Evolutionary conservation across 2,797 vertebrate genomes (phyloP).

Genomic region (Malacoctenus gilli): DNA sequence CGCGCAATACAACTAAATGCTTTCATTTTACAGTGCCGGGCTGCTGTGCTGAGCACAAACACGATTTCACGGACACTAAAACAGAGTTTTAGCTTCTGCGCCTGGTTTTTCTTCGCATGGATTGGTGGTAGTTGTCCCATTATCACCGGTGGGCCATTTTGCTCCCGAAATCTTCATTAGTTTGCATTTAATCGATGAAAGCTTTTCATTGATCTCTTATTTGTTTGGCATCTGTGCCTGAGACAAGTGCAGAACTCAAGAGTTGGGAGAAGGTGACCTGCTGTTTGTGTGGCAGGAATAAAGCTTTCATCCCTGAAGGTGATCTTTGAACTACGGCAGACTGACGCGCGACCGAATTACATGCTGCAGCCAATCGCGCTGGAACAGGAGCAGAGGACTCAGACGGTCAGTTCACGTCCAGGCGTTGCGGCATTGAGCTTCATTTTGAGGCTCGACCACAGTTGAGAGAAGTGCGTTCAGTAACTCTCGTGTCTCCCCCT

Average conservation of each 20-base stretch:
- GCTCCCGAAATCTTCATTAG: slow-evolving; percentile 23
- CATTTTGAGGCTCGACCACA: slow-evolving; percentile 14
- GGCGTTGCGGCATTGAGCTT: slow-evolving; percentile 15
- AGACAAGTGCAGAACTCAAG: slow-evolving; percentile 50
- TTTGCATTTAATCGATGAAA: slow-evolving; percentile 36
- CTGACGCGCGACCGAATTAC: slow-evolving; percentile 11
- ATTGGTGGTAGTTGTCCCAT: neutral
- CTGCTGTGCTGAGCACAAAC: neutral
- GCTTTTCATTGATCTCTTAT: slow-evolving; percentile 40
- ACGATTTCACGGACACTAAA: too few relatives aligned
- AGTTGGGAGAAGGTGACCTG: slow-evolving; percentile 15
- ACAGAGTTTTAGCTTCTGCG: too few relatives aligned
- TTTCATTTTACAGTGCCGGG: slow-evolving; percentile 7
- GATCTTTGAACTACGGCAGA: slow-evolving; percentile 16
- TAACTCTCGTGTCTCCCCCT: slow-evolving; percentile 19
- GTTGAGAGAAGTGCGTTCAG: slow-evolving; percentile 32
- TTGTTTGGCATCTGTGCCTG: slow-evolving; percentile 20
- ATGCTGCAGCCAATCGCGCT: neutral
- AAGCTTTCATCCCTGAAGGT: too few relatives aligned
- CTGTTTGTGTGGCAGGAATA: slow-evolving; percentile 28
- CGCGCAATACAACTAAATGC: slow-evolving; percentile 15
- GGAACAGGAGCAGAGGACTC: slow-evolving; percentile 15
- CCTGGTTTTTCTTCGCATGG: slow-evolving; percentile 2
- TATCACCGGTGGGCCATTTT: slow-evolving; percentile 26
- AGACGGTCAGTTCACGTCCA: slow-evolving; percentile 11